Percentiles rank a stretch among this genome's conserved stretches.
Evolutionary conservation across 1,140 invertebrate genomes (phyloP).

Genomic region (Magallana gigas): DNA sequence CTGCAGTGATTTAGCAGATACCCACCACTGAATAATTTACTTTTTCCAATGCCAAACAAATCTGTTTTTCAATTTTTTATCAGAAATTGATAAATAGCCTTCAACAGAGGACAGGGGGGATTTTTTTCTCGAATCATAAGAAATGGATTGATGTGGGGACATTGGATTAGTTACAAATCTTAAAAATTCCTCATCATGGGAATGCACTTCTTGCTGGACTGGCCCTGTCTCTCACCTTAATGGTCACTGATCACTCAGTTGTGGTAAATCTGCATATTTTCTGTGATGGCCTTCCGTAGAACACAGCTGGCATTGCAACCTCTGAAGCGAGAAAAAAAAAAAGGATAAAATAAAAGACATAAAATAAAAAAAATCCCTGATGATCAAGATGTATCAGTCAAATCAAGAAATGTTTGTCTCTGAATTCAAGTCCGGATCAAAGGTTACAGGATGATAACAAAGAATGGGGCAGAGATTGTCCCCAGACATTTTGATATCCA

Average conservation of each 20-base stretch:
- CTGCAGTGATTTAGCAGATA: neutral
- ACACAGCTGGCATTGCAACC: too few species aligned
- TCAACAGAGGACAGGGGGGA: neutral
- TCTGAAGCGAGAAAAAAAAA: too few species aligned
- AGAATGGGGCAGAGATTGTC: neutral
- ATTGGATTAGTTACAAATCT: neutral
- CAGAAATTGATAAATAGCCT: neutral
- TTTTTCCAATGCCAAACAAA: neutral
- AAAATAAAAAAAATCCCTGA: neutral
- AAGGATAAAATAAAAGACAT: neutral
- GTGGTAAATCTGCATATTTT: too few species aligned
- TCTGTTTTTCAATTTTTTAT: neutral
- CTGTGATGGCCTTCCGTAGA: too few species aligned
- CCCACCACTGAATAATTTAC: neutral
- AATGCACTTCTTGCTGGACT: neutral
- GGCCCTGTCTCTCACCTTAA: too few species aligned
- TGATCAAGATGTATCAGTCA: neutral
- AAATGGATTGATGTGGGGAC: neutral
- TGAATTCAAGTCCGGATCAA: neutral
- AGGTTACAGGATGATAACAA: neutral
- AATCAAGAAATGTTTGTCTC: neutral
- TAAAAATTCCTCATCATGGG: neutral
- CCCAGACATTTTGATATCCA: constrained; percentile 5
- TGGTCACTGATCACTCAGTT: too few species aligned
- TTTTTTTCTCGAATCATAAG: neutral